Percentiles rank a stretch among this genome's conserved stretches.
phyloP scores from a whole-genome alignment of 1,140 invertebrate species.

The Rhynchophorus ferrugineus region DNA sequence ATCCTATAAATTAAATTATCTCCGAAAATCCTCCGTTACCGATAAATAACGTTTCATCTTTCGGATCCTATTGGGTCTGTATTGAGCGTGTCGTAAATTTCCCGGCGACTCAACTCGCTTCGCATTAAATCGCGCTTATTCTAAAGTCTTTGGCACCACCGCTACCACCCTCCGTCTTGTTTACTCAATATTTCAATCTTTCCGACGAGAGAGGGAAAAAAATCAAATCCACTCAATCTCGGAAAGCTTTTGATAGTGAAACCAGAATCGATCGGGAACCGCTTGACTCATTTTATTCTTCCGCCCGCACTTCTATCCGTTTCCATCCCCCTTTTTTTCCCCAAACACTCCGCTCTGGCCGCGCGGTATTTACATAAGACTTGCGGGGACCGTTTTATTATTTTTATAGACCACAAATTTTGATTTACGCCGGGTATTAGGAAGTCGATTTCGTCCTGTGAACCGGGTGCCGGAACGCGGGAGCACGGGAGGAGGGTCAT shows the following conservation, averaged over 20 bases:
- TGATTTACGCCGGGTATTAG: conserved; percentile 9
- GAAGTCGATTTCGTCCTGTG: conserved; percentile 7
- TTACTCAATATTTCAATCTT: conserved; percentile 16
- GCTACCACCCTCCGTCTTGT: neutral
- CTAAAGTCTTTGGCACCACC: neutral
- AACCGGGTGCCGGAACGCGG: conserved; percentile 4
- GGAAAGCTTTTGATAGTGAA: conserved; percentile 8
- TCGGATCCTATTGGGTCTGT: too few species aligned
- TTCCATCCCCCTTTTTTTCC: conserved; percentile 2
- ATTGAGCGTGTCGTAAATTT: neutral
- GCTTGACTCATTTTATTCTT: too few species aligned
- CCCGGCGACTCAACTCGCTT: too few species aligned
- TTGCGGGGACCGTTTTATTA: conserved; percentile 16
- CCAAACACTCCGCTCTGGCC: too few species aligned
- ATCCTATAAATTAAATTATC: too few species aligned
- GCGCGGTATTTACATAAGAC: conserved; percentile 22
- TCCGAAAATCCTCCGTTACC: too few species aligned
- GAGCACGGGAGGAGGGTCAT: neutral
- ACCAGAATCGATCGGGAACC: conserved; percentile 12
- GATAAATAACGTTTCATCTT: too few species aligned
- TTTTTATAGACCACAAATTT: conserved; percentile 22
- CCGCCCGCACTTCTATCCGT: too few species aligned
- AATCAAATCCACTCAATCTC: conserved; percentile 5
- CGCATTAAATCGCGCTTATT: neutral
- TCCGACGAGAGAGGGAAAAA: too few species aligned